phyloP scores from a whole-genome alignment of 2,888 invertebrate species.

The Neuroscelio doddi region DNA sequence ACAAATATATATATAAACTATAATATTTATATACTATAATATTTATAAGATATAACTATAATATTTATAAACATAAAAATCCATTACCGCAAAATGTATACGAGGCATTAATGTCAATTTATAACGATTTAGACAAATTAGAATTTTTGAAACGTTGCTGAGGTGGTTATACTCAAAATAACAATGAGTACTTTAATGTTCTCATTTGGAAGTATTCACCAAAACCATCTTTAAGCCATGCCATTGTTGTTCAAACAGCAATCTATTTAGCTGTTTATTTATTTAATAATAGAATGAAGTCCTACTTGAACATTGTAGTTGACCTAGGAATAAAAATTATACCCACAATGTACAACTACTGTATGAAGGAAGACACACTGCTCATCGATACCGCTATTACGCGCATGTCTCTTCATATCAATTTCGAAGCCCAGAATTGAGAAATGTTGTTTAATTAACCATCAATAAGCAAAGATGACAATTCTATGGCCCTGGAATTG shows the following conservation, averaged over 20 bases:
- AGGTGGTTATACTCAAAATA: too few relatives aligned
- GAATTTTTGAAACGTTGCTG: too few relatives aligned
- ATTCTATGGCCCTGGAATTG: not conserved
- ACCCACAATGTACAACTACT: not conserved
- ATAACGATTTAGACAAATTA: too few relatives aligned
- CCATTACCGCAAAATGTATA: too few relatives aligned
- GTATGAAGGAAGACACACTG: not conserved
- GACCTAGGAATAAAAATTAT: not conserved
- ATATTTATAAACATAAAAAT: too few relatives aligned
- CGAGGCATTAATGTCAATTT: too few relatives aligned
- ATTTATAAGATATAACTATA: too few relatives aligned
- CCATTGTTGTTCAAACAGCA: not conserved
- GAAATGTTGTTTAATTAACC: not conserved
- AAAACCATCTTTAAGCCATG: not conserved
- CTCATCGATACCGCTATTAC: not conserved
- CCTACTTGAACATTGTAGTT: not conserved
- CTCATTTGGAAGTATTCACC: slow-evolving; percentile 36
- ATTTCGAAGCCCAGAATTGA: not conserved
- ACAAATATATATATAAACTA: too few relatives aligned
- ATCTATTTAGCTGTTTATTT: not conserved
- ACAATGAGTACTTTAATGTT: slow-evolving; percentile 10
- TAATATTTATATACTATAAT: too few relatives aligned
- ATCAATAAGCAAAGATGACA: not conserved
- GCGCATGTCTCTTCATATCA: not conserved
- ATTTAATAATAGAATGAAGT: not conserved